Base-by-base conservation (phyloP, 1,140 invertebrate species). In the Caenorhabditis inopinata region DNA sequence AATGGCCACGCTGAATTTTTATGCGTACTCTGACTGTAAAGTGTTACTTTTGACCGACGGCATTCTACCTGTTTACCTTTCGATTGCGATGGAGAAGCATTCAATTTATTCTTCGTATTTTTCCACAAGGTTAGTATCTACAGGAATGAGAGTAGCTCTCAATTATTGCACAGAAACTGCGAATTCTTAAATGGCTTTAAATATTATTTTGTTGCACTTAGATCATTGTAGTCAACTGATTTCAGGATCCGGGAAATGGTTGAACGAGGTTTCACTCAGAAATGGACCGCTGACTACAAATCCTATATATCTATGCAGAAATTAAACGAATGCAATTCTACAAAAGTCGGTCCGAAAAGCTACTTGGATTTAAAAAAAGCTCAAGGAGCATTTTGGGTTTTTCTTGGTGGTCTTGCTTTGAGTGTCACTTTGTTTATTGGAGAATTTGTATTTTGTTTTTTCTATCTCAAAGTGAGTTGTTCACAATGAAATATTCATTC, bases 171-270 rank as follows among this genome's bases (percentile, higher is more conserved):
- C n/a, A n/a, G n/a, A n/a, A n/a, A n/a, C n/a, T n/a, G n/a, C n/a
- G n/a, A n/a, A n/a, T n/a, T n/a, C n/a, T n/a, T n/a, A n/a, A n/a
- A n/a, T n/a, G n/a, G n/a, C n/a, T n/a, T n/a, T n/a, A n/a, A n/a
- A n/a, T n/a, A n/a, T n/a, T n/a, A n/a, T n/a, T n/a, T n/a, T n/a
- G n/a, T n/a, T n/a, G n/a, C n/a, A n/a, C n/a, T n/a, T n/a, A n/a
- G n/a, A n/a, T n/a, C n/a, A 7, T 42, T 42, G 38, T 7, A 42
- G 14, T 7, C 5, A 42, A 42, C 38, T 42, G 38, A n/a, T 49
- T 81, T n/a, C 23, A 83, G 82, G 78, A 83, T 83, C 6, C 79
- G 82, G 18, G 77, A 82, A 47, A 76, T 83, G 74, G 82, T 83
- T 14, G 82, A 83, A 46, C 79, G 82, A 25, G 82, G 82, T 21